phyloP scores from a whole-genome alignment of 2,888 invertebrate genomes.

The Salpingus planirostris region DNA sequence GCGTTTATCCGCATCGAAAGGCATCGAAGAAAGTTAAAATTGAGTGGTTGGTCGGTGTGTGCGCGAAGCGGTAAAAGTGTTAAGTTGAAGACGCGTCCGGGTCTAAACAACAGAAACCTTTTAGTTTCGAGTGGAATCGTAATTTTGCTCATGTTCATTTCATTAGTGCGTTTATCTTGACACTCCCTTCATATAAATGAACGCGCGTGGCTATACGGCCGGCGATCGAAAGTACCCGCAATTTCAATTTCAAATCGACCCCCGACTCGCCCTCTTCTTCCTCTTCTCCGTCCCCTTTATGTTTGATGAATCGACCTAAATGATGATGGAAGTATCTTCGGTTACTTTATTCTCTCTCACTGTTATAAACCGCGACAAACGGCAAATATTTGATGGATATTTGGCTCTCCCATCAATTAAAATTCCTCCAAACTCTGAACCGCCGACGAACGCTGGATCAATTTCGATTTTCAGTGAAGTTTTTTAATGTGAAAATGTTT shows the following conservation, averaged over 20 bases:
- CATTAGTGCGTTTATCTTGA: constrained; percentile 39
- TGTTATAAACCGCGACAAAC: too few species aligned
- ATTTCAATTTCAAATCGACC: constrained; percentile 18
- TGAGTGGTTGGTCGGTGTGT: constrained; percentile 2
- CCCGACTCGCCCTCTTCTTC: constrained; percentile 7
- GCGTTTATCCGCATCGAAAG: too few species aligned
- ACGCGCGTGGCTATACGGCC: constrained; percentile 11
- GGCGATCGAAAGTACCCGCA: too few species aligned
- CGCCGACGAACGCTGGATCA: too few species aligned
- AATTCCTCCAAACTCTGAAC: too few species aligned
- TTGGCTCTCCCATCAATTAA: too few species aligned
- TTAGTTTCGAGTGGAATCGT: constrained; percentile 39
- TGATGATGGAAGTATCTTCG: constrained; percentile 6
- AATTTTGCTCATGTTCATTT: constrained; percentile 42
- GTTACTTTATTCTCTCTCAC: too few species aligned
- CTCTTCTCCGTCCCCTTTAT: constrained; percentile 3
- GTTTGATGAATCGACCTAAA: constrained; percentile 10
- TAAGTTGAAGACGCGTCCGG: constrained; percentile 25
- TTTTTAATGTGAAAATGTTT: too few species aligned
- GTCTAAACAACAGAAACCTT: constrained; percentile 42
- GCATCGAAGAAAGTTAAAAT: constrained; percentile 7
- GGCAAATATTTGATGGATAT: too few species aligned
- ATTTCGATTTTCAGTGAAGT: too few species aligned
- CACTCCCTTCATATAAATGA: constrained; percentile 22
- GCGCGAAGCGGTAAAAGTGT: constrained; percentile 10